phyloP scores from a whole-genome alignment of 2,888 invertebrate species.

The Agonum fuliginosum region DNA sequence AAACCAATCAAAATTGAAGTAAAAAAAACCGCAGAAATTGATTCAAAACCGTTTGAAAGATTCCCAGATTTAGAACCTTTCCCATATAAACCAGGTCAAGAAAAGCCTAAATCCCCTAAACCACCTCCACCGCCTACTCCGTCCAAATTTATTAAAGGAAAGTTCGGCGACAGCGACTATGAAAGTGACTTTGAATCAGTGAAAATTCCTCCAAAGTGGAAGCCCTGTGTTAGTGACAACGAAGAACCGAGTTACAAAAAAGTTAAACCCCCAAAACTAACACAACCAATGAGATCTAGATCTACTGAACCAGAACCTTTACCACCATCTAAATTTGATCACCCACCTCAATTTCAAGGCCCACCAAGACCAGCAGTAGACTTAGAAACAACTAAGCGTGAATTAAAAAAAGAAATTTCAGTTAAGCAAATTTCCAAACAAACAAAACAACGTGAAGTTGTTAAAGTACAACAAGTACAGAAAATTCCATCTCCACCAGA shows the following conservation, averaged over 20 bases:
- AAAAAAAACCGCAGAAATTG: slow-evolving; percentile 64
- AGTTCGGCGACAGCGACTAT: slow-evolving; percentile 79
- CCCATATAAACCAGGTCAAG: slow-evolving; percentile 73
- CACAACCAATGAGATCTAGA: slow-evolving; percentile 72
- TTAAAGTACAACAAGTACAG: slow-evolving; percentile 64
- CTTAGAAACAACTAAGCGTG: slow-evolving; percentile 67
- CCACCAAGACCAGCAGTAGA: slow-evolving; percentile 70
- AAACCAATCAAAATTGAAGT: slow-evolving; percentile 66
- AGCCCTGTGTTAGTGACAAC: slow-evolving; percentile 79
- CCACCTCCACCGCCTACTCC: slow-evolving; percentile 76
- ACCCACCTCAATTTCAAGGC: slow-evolving; percentile 72
- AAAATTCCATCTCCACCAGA: slow-evolving; percentile 67
- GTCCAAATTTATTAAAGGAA: slow-evolving; percentile 76
- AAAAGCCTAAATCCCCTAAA: slow-evolving; percentile 70
- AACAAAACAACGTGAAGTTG: slow-evolving; percentile 64
- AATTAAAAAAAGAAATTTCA: slow-evolving; percentile 64
- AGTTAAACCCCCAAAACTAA: slow-evolving; percentile 74
- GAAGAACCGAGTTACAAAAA: slow-evolving; percentile 78
- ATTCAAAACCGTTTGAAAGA: slow-evolving; percentile 70
- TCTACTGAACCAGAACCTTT: slow-evolving; percentile 76
- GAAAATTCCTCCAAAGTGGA: slow-evolving; percentile 75
- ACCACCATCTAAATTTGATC: slow-evolving; percentile 76
- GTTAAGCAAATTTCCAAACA: slow-evolving; percentile 67
- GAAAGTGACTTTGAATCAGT: slow-evolving; percentile 79
- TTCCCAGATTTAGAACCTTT: slow-evolving; percentile 74